Evolutionary conservation across 2,113 vertebrate genomes (phyloP).

Genomic region (Tapirus terrestris): DNA sequence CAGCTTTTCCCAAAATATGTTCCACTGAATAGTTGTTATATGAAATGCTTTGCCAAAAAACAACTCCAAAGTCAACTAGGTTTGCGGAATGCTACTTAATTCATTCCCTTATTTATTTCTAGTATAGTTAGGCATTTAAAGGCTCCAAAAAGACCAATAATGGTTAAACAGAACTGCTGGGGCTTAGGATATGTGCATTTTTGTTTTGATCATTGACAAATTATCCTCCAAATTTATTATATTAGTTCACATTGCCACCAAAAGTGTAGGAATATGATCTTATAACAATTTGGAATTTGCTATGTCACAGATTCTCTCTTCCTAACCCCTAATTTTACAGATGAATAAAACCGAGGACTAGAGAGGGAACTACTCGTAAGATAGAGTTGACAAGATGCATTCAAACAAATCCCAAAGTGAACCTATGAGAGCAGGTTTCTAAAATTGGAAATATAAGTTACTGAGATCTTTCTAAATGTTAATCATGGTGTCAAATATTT

Average conservation of each 20-base stretch:
- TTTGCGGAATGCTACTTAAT: not conserved
- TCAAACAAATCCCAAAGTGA: not conserved
- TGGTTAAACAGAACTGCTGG: too few species aligned
- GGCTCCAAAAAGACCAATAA: not conserved
- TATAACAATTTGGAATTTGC: not conserved
- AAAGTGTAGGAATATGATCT: not conserved
- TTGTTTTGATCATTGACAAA: not conserved
- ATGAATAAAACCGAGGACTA: not conserved
- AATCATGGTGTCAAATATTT: not conserved
- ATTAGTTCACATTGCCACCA: not conserved
- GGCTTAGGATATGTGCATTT: not conserved
- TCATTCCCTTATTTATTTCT: not conserved
- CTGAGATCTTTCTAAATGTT: not conserved
- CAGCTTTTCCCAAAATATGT: not conserved
- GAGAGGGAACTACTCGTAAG: not conserved
- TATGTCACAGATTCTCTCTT: not conserved
- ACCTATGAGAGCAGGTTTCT: not conserved
- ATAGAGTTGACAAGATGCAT: not conserved
- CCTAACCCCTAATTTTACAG: not conserved
- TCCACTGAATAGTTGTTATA: not conserved
- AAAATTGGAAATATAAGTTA: not conserved
- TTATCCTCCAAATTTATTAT: not conserved
- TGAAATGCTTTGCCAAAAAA: not conserved
- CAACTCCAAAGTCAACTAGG: not conserved
- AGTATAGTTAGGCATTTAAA: not conserved